Evolutionary conservation across 2,113 vertebrate genomes (phyloP), one percentile per base, ranked within the genome.

Genomic region (Myxocyprinus asiaticus): DNA sequence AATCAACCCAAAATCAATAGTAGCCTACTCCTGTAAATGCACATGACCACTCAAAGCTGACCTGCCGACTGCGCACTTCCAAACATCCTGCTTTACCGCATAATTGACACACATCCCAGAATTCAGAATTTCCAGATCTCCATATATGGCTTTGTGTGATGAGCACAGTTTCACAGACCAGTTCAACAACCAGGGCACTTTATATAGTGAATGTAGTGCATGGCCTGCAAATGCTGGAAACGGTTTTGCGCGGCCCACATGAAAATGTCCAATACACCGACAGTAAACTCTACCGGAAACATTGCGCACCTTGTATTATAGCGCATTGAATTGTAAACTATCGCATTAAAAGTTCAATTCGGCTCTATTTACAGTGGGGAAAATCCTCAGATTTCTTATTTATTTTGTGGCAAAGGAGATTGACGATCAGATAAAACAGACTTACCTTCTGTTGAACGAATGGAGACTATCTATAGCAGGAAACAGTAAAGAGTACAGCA

Each of bases 131-230:
- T 55, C 4, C 4, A 55, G 5, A 58, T 22, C 14, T 45, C 77
- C 77, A 33, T 65, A 79, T 79, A 79, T 64, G 77, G 77, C n/a
- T 56, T 64, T 72, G 50, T 70, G 53, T 58, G 44, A 9, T 7
- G 22, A 68, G 14, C 43, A 42, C 9, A 33, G 44, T 33, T 77
- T 50, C 8, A 44, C 4, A 11, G 10, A 11, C 17, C 3, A 14
- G 9, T 0, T 7, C 11, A 45, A 44, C 1, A 56, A 5, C n/a
- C 5, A 6, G 53, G 5, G 1, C 15, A 48, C 6, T 48, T 17
- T 71, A 45, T 45, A 8, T 17, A 72, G n/a, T 3, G 4, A 15
- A 10, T 7, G 6, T 14, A 15, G 4, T 22, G 43, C 5, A 72
- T 15, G 42, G 14, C 43, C 55, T 47, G 7, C 43, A 47, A 4